Evolutionary conservation across 2,797 vertebrate genomes (phyloP).

Genomic region (Gambelia wislizenii): DNA sequence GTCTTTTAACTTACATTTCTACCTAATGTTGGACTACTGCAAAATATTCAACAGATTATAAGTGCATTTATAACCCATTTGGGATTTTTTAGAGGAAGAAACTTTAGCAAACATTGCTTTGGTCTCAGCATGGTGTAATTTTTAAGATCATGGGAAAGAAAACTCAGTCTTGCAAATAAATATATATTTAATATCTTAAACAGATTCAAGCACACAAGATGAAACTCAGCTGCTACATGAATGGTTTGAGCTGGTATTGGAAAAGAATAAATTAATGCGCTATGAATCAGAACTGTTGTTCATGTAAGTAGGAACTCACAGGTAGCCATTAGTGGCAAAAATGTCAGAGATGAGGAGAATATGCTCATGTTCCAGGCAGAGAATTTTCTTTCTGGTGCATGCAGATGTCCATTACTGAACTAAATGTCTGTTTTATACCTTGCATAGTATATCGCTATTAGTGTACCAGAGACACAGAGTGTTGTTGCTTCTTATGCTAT

Average conservation of each 20-base stretch:
- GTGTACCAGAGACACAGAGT: constrained; percentile 31
- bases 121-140: constrained; percentile 42
- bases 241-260: constrained; percentile 94
- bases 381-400: constrained; percentile 60
- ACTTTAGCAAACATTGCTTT: not conserved
- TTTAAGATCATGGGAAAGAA: constrained; percentile 39
- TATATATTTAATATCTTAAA: constrained; percentile 71
- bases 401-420: constrained; percentile 67
- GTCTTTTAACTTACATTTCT: not conserved
- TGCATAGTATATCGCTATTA: constrained; percentile 74
- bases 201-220: constrained; percentile 83
- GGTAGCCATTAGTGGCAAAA: constrained; percentile 41
- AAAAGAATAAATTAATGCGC: constrained; percentile 93
- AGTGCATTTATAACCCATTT: constrained; percentile 37
- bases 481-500: constrained; percentile 24
- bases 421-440: constrained; percentile 70
- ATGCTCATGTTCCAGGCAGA: constrained; percentile 37
- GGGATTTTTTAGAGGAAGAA: not conserved
- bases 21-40: not conserved
- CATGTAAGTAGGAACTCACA: constrained; percentile 79
- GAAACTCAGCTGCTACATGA: constrained; percentile 89
- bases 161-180: constrained; percentile 60
- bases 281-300: constrained; percentile 92
- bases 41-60: not conserved
- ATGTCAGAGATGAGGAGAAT: constrained; percentile 1